Percentiles rank a stretch among this genome's conserved stretches.
These are phyloP conservation scores for Oxyura jamaicensis DNA, from an alignment of 2,113 vertebrate genomes.

Conservation along the genomic window DNA sequence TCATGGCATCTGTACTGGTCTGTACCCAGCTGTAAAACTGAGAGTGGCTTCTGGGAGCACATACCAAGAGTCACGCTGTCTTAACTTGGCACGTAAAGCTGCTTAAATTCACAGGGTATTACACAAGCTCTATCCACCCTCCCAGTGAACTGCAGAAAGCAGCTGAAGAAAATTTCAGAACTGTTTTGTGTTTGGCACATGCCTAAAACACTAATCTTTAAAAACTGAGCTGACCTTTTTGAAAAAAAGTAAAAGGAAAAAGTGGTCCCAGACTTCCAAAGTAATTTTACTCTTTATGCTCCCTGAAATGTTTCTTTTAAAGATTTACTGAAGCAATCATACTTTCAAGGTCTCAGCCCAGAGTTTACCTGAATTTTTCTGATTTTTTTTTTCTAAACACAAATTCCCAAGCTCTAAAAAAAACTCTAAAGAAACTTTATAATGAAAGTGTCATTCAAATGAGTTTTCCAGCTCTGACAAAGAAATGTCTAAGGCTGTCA, in stretches of 20 bases:
- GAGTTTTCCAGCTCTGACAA: background rate
- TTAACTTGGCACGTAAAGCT: background rate
- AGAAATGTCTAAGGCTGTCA: background rate
- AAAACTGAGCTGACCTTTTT: background rate
- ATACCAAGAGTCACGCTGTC: rapidly evolving
- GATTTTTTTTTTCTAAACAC: background rate
- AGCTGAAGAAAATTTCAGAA: background rate
- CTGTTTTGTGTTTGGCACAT: background rate
- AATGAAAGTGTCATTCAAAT: background rate
- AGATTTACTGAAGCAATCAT: background rate
- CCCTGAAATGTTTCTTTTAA: background rate
- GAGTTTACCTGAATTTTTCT: background rate
- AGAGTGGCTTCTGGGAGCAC: background rate
- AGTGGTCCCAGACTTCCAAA: background rate
- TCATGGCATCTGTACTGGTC: background rate
- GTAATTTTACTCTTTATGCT: background rate
- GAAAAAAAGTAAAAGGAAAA: background rate
- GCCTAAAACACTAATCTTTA: background rate
- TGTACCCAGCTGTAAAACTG: background rate
- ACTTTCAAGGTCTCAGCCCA: background rate
- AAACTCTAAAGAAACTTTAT: background rate
- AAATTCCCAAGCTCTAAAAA: background rate
- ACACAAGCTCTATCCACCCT: background rate
- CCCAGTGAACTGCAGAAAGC: background rate
- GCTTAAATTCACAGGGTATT: background rate